These are phyloP conservation scores for Chinchilla lanigera DNA, from an alignment of 2,113 vertebrate species.

Conservation along the genomic window DNA sequence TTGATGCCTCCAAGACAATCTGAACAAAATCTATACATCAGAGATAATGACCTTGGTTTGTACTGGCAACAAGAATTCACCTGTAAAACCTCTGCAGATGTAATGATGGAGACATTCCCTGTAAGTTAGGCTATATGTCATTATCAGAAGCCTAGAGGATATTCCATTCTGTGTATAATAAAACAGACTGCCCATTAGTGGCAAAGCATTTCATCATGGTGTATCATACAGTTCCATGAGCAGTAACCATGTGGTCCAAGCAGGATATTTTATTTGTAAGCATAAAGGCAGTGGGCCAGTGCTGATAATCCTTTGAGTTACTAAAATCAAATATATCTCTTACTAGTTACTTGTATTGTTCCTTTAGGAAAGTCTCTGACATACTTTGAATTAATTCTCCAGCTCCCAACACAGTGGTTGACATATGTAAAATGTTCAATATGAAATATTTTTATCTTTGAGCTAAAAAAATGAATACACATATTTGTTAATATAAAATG, in stretches of 20 bases:
- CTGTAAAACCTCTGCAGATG: neutral
- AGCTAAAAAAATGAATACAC: neutral
- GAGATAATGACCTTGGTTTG: neutral
- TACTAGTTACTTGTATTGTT: neutral
- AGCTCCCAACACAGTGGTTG: neutral
- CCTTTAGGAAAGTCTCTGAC: neutral
- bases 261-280: neutral
- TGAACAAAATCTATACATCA: neutral
- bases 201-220: neutral
- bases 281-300: neutral
- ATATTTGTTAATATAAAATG: neutral
- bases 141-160: neutral
- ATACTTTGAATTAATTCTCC: conserved; percentile 16
- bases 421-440: neutral
- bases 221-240: neutral
- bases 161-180: neutral
- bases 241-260: neutral
- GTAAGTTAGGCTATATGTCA: neutral
- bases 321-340: neutral
- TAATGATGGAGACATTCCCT: neutral
- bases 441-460: neutral
- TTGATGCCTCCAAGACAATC: neutral
- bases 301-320: neutral
- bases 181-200: neutral
- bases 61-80: neutral